Conservation (phyloP, 1,140 invertebrate genomes). For the Zaprionus inermis region DNA sequence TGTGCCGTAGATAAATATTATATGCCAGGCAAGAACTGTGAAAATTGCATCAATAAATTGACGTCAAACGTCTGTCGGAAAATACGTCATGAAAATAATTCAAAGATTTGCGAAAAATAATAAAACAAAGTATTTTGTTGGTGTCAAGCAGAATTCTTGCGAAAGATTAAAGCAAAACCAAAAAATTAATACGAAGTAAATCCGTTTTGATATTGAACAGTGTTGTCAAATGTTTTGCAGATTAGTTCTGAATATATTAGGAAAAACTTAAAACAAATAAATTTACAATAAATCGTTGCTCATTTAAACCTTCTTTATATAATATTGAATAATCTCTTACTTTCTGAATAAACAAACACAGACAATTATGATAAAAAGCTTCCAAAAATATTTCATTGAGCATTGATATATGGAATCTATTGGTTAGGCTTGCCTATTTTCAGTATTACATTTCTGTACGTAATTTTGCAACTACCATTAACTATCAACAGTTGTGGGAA, state of each 20-base stretch:
- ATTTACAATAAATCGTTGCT: neutral
- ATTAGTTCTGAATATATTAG: neutral
- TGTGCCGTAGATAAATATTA: conserved; percentile 26
- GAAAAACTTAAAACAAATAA: neutral
- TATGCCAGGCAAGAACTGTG: conserved; percentile 4
- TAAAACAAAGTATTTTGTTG: conserved; percentile 5
- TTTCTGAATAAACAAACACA: no score
- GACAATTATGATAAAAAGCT: no score
- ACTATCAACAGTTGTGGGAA: neutral
- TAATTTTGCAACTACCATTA: neutral
- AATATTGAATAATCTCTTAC: neutral
- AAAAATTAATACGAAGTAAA: neutral
- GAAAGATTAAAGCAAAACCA: neutral
- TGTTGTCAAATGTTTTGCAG: neutral
- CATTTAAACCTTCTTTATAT: neutral
- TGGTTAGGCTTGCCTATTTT: neutral
- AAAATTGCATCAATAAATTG: conserved; percentile 28
- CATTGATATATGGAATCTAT: no score
- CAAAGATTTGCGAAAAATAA: neutral
- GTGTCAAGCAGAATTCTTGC: neutral
- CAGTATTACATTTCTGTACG: neutral
- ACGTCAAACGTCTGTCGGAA: conserved; percentile 19
- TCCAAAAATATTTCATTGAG: no score
- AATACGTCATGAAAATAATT: neutral
- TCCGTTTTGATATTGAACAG: neutral